Base-by-base conservation (phyloP, 2,113 vertebrate genomes). In the Manacus vitellinus region DNA sequence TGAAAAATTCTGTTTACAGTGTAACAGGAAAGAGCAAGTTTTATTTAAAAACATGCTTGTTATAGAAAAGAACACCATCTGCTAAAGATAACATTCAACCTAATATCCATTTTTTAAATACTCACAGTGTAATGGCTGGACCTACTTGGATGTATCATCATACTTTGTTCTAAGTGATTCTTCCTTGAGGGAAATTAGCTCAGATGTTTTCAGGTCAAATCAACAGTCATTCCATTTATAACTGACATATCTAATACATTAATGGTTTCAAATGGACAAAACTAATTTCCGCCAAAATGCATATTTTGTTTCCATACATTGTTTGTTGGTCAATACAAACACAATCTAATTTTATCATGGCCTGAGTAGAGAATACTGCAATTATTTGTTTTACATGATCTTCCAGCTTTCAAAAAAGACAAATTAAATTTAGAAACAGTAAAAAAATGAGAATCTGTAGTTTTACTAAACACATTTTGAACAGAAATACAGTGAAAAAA, bases 1-100 rank as follows among this genome's bases (percentile, higher is more conserved):
- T 92, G 91, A 96, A 75, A 97, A 96, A 97, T 94, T 95, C 83
- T 96, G 88, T 97, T 97, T 95, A 96, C 63, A 97, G 61, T 56
- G 77, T 88, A 82, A 95, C 89, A 97, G 94, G 92, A 96, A 97
- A 97, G 94, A 95, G 94, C 80, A 94, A 85, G 79, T 91, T 63
- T 90, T 96, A 97, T 96, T 97, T 97, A 92, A 95, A 97, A 97
- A 96, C 88, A 95, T 35, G 80, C 55, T 92, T 85, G 85, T 95
- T 96, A 85, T 96, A 97, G 94, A 93, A 85, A 95, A 93, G 61
- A 96, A 95, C 86, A 94, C 92, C 68, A 97, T 96, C 83, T 97
- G 97, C 85, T 96, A 94, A 97, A 97, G 96, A 94, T 95, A 97
- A 94, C 93, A 96, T 95, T 92, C 47, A 51, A 93, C 86, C 87